phyloP scores from a whole-genome alignment of 2,797 vertebrate genomes.

The Tapera naevia region DNA sequence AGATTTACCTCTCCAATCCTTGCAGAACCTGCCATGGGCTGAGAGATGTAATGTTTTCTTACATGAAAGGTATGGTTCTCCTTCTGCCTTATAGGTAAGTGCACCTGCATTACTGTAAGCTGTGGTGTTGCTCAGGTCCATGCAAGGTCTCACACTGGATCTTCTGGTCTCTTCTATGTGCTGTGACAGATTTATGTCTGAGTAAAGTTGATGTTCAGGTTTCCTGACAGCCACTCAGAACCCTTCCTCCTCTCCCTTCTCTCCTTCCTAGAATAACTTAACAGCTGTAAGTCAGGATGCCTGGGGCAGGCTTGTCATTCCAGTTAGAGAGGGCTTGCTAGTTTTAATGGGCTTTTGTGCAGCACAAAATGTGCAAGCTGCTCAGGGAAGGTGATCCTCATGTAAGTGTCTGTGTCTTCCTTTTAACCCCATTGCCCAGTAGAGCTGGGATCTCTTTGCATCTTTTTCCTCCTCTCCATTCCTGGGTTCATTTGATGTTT shows the following conservation, averaged over 20 bases:
- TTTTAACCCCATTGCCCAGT: neutral
- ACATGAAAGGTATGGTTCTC: conserved; percentile 52
- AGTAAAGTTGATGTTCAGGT: neutral
- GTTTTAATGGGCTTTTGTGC: neutral
- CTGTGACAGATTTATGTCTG: neutral
- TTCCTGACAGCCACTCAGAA: neutral
- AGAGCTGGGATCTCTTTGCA: neutral
- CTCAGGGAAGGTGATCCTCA: neutral
- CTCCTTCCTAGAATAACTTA: neutral
- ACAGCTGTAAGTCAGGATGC: neutral
- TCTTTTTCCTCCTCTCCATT: neutral
- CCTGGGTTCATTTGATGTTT: neutral
- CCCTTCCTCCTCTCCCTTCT: neutral
- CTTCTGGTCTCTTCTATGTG: neutral
- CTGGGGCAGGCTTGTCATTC: neutral
- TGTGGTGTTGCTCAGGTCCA: neutral
- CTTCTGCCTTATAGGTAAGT: neutral
- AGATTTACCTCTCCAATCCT: neutral
- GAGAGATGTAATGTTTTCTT: conserved; percentile 67
- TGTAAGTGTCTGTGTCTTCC: neutral
- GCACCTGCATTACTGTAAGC: neutral
- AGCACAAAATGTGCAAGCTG: neutral
- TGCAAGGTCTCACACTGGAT: neutral
- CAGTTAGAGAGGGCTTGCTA: neutral
- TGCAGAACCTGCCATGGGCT: conserved; percentile 34